phyloP scores from a whole-genome alignment of 2,888 invertebrate species.

The Pollenia amentaria region DNA sequence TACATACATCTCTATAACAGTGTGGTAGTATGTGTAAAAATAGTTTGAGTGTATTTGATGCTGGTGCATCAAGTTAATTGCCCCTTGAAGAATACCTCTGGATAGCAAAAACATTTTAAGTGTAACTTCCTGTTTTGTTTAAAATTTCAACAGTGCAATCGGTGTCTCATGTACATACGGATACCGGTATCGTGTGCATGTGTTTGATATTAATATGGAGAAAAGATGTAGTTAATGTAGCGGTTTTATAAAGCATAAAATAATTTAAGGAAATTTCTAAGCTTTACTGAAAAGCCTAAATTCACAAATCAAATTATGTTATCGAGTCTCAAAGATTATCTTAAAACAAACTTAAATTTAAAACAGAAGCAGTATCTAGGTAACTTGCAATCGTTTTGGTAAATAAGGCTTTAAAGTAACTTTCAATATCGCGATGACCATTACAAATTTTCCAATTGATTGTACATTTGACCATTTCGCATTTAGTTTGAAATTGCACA shows the following conservation, averaged over 20 bases:
- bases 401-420: too few relatives aligned
- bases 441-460: too few relatives aligned
- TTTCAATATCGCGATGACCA: too few relatives aligned
- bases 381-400: too few relatives aligned
- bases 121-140: conserved; percentile 75
- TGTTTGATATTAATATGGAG: not conserved
- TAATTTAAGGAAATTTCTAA: too few relatives aligned
- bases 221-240: conserved; percentile 30
- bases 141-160: conserved; percentile 55
- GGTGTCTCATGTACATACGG: conserved; percentile 44
- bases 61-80: conserved; percentile 79
- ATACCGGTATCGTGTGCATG: conserved; percentile 12
- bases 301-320: too few relatives aligned
- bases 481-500: too few relatives aligned
- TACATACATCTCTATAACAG: not conserved
- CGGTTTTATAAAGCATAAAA: not conserved
- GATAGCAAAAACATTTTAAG: conserved; percentile 77
- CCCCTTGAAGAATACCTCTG: conserved; percentile 82
- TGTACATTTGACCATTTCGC: too few relatives aligned
- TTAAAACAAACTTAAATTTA: too few relatives aligned
- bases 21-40: not conserved
- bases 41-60: conserved; percentile 4
- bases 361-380: too few relatives aligned
- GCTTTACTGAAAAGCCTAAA: too few relatives aligned
- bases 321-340: too few relatives aligned